A percentile compares a stretch with the other conserved stretches of the same genome.
Evolutionary conservation across 2,113 vertebrate species (phyloP).

Genomic region (Melanerpes formicivorus): DNA sequence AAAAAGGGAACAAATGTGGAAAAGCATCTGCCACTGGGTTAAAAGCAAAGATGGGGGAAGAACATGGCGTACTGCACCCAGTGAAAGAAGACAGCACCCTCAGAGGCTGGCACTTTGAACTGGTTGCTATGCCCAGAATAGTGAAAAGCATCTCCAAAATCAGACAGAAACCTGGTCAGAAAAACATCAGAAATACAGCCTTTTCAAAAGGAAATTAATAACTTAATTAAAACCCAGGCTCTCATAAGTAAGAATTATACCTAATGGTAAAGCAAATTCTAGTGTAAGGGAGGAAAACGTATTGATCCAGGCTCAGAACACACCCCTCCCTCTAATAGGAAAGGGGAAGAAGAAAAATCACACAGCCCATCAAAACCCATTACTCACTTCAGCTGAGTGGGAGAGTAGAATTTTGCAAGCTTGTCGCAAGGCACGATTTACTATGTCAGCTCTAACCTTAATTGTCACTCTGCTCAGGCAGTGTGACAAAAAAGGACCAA

Average conservation of each 20-base stretch:
- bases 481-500: neutral
- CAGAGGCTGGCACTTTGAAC: neutral
- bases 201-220: neutral
- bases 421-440: neutral
- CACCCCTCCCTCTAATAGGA: neutral
- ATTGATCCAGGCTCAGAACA: neutral
- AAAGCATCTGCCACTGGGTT: accelerated
- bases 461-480: neutral
- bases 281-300: neutral
- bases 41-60: neutral
- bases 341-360: neutral
- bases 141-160: neutral
- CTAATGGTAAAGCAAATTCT: neutral
- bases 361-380: neutral
- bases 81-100: neutral
- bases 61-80: accelerated
- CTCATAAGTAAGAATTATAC: neutral
- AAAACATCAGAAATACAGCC: neutral
- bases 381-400: neutral
- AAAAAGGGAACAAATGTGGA: neutral
- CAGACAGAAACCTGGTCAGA: neutral
- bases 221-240: neutral
- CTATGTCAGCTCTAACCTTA: neutral
- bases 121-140: neutral
- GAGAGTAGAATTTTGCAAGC: neutral